phyloP scores from a whole-genome alignment of 1,140 invertebrate species.

The Olivierus martensii region DNA sequence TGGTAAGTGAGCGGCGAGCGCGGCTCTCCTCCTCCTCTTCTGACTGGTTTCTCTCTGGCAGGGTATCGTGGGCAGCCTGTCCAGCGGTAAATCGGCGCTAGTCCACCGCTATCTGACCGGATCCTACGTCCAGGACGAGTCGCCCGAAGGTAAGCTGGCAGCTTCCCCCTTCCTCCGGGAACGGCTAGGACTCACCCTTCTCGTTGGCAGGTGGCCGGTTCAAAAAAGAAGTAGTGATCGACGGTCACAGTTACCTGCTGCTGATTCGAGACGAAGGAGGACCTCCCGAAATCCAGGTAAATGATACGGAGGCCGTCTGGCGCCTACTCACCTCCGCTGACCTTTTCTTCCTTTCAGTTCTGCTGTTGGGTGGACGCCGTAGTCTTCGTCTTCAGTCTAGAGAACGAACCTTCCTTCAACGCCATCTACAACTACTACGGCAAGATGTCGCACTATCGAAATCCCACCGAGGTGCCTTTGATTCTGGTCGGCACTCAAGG shows the following conservation, averaged over 20 bases:
- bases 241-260: slow-evolving; percentile 88
- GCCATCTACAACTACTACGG: slow-evolving; percentile 88
- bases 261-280: slow-evolving; percentile 94
- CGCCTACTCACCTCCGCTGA: no score
- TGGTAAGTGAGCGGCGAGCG: slow-evolving; percentile 35
- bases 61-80: slow-evolving; percentile 86
- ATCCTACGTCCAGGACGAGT: slow-evolving; percentile 94
- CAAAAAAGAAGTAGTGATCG: slow-evolving; percentile 93
- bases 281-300: slow-evolving; percentile 81
- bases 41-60: slow-evolving; percentile 16
- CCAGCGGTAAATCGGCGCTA: slow-evolving; percentile 90
- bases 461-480: slow-evolving; percentile 82
- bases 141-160: slow-evolving; percentile 56
- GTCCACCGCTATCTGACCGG: slow-evolving; percentile 96
- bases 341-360: slow-evolving; percentile 48
- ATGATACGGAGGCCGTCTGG: no score
- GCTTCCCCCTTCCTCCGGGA: background rate
- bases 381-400: slow-evolving; percentile 92
- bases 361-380: slow-evolving; percentile 96
- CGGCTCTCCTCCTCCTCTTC: no score
- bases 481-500: slow-evolving; percentile 96
- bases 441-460: slow-evolving; percentile 91
- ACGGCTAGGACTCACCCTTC: background rate
- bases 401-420: slow-evolving; percentile 91
- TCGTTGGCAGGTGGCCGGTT: slow-evolving; percentile 63